These are phyloP conservation scores for Euplexia lucipara DNA, from an alignment of 2,888 invertebrate species.

Conservation along the genomic window DNA sequence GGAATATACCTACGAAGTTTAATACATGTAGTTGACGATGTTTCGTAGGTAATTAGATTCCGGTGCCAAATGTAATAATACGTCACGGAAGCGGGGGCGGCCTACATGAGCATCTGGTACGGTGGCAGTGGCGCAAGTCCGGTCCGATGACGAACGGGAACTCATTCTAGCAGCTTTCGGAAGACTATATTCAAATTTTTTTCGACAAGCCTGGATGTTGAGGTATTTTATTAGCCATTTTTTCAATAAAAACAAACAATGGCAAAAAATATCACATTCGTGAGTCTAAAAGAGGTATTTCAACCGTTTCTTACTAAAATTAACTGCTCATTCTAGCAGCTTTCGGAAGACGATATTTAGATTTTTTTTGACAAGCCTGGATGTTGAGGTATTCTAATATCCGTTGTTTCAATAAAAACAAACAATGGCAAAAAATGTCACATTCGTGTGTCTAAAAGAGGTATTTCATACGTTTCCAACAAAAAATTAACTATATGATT, in stretches of 20 bases:
- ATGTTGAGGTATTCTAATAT: slow-evolving; percentile 24
- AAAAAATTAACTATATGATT: slow-evolving; percentile 12
- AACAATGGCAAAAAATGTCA: slow-evolving; percentile 4
- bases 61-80: slow-evolving; percentile 77
- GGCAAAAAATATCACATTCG: slow-evolving; percentile 1
- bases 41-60: slow-evolving; percentile 72
- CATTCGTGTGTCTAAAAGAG: not conserved
- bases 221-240: slow-evolving; percentile 25
- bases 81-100: slow-evolving; percentile 71
- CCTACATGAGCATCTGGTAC: slow-evolving; percentile 65
- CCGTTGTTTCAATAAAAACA: slow-evolving; percentile 19
- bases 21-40: slow-evolving; percentile 63
- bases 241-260: slow-evolving; percentile 4
- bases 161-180: slow-evolving; percentile 52
- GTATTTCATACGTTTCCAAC: not conserved
- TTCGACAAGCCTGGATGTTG: slow-evolving; percentile 44
- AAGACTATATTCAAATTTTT: slow-evolving; percentile 52
- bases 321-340: slow-evolving; percentile 56
- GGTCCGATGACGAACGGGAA: slow-evolving; percentile 51
- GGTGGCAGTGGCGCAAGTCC: slow-evolving; percentile 38
- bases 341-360: slow-evolving; percentile 41
- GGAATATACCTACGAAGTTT: slow-evolving; percentile 55
- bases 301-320: not conserved
- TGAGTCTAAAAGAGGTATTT: not conserved
- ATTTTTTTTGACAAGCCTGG: slow-evolving; percentile 55